These are phyloP conservation scores for Lordiphosa fenestrarum DNA, from an alignment of 2,888 invertebrate genomes.

Conservation along the genomic window DNA sequence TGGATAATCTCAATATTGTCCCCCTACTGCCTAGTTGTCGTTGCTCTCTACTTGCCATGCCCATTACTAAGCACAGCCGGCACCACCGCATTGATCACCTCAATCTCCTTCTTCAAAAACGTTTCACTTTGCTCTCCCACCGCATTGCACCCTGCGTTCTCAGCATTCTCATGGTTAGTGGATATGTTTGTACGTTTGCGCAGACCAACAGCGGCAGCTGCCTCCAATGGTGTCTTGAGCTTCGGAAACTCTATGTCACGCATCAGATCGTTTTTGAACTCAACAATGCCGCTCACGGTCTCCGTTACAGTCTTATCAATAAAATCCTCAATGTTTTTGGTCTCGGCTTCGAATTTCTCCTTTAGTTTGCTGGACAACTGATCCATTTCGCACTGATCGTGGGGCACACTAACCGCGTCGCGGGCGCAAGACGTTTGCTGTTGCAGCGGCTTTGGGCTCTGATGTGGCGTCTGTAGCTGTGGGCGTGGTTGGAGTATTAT, in stretches of 20 bases:
- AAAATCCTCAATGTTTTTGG: constrained; percentile 80
- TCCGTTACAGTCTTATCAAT: constrained; percentile 81
- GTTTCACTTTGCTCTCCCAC: constrained; percentile 55
- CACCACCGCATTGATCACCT: constrained; percentile 80
- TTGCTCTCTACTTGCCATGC: constrained; percentile 78
- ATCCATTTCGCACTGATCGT: constrained; percentile 80
- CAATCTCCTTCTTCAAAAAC: constrained; percentile 80
- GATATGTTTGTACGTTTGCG: constrained; percentile 76
- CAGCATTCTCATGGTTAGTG: constrained; percentile 36
- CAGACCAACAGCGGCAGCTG: constrained; percentile 55
- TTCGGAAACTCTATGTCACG: constrained; percentile 74
- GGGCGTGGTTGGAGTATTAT: constrained; percentile 49
- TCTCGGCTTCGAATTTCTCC: constrained; percentile 79
- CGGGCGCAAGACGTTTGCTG: constrained; percentile 57
- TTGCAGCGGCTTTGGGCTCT: constrained; percentile 25
- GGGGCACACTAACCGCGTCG: constrained; percentile 78
- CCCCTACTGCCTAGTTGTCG: constrained; percentile 5
- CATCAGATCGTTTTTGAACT: constrained; percentile 80
- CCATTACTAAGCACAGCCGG: constrained; percentile 80
- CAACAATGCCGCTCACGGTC: constrained; percentile 80
- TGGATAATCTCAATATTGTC: constrained; percentile 11
- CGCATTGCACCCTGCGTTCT: constrained; percentile 8
- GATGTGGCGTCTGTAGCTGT: constrained; percentile 36
- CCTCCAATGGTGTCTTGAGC: constrained; percentile 43
- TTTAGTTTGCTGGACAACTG: constrained; percentile 79